A percentile compares a stretch with the other conserved stretches of the same genome.
phyloP scores from a whole-genome alignment of 2,888 invertebrate genomes.

The Autographa pulchrina region DNA sequence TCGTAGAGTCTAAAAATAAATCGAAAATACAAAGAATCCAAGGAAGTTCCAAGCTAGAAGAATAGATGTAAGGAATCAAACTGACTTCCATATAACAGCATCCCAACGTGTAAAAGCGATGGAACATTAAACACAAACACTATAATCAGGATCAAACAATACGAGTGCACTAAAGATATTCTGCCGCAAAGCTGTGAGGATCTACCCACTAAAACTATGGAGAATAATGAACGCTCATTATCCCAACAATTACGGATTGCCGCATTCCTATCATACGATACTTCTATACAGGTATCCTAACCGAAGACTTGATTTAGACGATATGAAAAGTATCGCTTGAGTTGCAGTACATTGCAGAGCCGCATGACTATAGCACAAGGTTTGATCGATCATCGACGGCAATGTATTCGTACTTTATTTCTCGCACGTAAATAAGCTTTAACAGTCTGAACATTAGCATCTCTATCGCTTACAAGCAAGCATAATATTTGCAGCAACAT shows the following conservation, averaged over 20 bases:
- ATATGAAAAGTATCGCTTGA: no score
- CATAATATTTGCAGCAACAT: slow-evolving; percentile 43
- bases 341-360: no score
- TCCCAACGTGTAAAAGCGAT: background rate
- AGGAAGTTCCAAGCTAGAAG: no score
- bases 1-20: no score
- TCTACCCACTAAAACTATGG: slow-evolving; percentile 29
- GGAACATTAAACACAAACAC: background rate
- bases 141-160: background rate
- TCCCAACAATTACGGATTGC: slow-evolving; percentile 45
- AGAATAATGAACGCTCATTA: slow-evolving; percentile 43
- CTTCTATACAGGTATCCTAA: slow-evolving; percentile 15
- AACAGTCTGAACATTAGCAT: slow-evolving; percentile 45
- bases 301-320: no score
- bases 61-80: background rate
- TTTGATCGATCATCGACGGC: no score
- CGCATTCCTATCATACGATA: slow-evolving; percentile 52
- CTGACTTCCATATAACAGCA: background rate
- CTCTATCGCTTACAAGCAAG: slow-evolving; percentile 30
- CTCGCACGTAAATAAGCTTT: background rate
- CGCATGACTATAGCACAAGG: no score
- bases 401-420: no score
- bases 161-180: slow-evolving; percentile 1
- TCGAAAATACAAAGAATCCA: no score
- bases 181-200: slow-evolving; percentile 18